A percentile compares a stretch with the other conserved stretches of the same genome.
These are phyloP conservation scores for Sarcophaga caerulescens DNA, from an alignment of 2,888 invertebrate genomes.

Conservation along the genomic window DNA sequence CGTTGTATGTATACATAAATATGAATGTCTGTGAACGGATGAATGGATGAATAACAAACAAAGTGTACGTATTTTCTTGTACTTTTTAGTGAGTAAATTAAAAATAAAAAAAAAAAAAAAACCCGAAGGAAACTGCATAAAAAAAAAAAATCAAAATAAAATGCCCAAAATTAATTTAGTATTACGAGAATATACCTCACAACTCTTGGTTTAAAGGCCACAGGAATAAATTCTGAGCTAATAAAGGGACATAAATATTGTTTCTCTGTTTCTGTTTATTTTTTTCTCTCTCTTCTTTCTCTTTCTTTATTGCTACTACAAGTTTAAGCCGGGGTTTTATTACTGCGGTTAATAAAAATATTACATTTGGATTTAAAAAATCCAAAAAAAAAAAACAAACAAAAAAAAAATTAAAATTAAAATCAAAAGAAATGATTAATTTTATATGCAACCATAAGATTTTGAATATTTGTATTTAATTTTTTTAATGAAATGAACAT, in stretches of 20 bases:
- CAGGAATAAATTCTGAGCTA: slow-evolving; percentile 1
- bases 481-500: no score
- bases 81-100: slow-evolving; percentile 58
- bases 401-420: slow-evolving; percentile 43
- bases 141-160: slow-evolving; percentile 52
- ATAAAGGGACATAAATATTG: slow-evolving; percentile 48
- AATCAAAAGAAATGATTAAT: neutral
- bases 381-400: slow-evolving; percentile 3
- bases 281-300: neutral
- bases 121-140: neutral
- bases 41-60: slow-evolving; percentile 34
- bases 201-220: neutral
- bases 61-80: slow-evolving; percentile 53
- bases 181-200: slow-evolving; percentile 40
- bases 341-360: slow-evolving; percentile 44
- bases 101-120: slow-evolving; percentile 52
- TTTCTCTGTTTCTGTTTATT: slow-evolving; percentile 11
- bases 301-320: neutral
- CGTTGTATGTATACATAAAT: slow-evolving; percentile 10
- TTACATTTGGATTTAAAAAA: slow-evolving; percentile 15
- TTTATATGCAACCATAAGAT: no score
- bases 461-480: no score
- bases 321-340: neutral
- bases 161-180: slow-evolving; percentile 68
- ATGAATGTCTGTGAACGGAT: slow-evolving; percentile 45